These are phyloP conservation scores for Whitmania pigra DNA, from an alignment of 1,140 invertebrate species.

Conservation along the genomic window DNA sequence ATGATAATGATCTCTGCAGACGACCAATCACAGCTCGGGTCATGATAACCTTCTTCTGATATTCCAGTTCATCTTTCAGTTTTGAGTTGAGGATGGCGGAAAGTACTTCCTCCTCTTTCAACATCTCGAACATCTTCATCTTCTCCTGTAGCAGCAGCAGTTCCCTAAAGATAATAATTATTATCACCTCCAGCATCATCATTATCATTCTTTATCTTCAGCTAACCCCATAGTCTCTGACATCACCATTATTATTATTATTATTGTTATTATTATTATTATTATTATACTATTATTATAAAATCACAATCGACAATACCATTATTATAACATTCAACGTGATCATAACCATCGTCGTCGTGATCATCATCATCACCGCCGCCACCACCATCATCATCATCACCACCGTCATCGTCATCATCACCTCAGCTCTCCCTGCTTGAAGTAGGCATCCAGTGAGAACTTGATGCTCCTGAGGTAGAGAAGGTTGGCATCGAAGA, in stretches of 20 bases:
- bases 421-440: not conserved
- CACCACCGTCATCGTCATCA: no score
- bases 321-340: not conserved
- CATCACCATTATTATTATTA: no score
- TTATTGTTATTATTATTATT: no score
- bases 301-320: no score
- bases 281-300: no score
- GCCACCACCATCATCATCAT: no score
- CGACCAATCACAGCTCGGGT: no score
- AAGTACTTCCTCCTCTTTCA: not conserved
- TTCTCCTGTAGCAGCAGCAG: not conserved
- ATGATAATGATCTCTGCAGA: no score
- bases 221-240: no score
- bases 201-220: no score
- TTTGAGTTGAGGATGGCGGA: not conserved
- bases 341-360: not conserved
- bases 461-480: constrained; percentile 7
- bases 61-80: constrained; percentile 8
- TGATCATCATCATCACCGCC: no score
- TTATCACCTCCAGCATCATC: no score
- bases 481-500: not conserved
- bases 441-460: not conserved
- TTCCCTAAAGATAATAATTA: not conserved
- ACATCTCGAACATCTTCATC: constrained; percentile 4
- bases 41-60: not conserved